Evolutionary conservation across 1,140 invertebrate genomes (phyloP).

Genomic region (Bombyx mandarina): DNA sequence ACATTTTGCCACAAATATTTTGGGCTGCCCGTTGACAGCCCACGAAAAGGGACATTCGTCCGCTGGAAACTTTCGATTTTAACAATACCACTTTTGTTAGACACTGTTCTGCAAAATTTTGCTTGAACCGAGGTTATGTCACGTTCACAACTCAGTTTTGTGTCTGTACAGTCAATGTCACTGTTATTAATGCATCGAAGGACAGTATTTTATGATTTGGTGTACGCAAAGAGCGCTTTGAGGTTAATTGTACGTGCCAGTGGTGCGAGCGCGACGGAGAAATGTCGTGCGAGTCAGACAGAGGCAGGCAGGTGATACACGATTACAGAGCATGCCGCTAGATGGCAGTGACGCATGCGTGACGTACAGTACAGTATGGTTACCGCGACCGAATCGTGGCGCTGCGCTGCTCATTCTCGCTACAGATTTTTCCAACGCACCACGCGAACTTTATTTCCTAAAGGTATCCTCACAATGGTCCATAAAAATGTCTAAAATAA

Average conservation of each 20-base stretch:
- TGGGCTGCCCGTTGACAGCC: conserved; percentile 66
- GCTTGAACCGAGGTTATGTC: conserved; percentile 22
- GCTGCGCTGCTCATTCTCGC: conserved; percentile 58
- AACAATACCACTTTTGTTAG: conserved; percentile 40
- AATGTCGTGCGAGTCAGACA: conserved; percentile 37
- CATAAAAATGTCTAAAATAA: no score
- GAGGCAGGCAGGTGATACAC: conserved; percentile 44
- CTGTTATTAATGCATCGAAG: conserved; percentile 34
- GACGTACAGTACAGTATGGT: conserved; percentile 37
- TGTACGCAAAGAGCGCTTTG: conserved; percentile 47
- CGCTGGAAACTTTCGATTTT: conserved; percentile 59
- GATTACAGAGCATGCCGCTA: conserved; percentile 25
- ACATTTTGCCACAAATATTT: conserved; percentile 62
- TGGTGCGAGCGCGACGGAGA: conserved; percentile 60
- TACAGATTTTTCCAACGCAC: conserved; percentile 65
- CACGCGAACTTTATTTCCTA: conserved; percentile 40
- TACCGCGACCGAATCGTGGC: conserved; percentile 59
- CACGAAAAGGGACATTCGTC: conserved; percentile 60
- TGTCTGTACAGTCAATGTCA: conserved; percentile 32
- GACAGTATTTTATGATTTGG: conserved; percentile 48
- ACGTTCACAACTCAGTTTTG: conserved; percentile 29
- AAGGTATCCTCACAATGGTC: conserved; percentile 28
- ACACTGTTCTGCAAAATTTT: conserved; percentile 31
- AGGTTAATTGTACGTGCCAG: conserved; percentile 67
- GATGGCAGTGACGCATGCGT: conserved; percentile 46